Evolutionary conservation across 2,113 vertebrate genomes (phyloP), one percentile per base, ranked within the genome.

Genomic region (Scomber colias): DNA sequence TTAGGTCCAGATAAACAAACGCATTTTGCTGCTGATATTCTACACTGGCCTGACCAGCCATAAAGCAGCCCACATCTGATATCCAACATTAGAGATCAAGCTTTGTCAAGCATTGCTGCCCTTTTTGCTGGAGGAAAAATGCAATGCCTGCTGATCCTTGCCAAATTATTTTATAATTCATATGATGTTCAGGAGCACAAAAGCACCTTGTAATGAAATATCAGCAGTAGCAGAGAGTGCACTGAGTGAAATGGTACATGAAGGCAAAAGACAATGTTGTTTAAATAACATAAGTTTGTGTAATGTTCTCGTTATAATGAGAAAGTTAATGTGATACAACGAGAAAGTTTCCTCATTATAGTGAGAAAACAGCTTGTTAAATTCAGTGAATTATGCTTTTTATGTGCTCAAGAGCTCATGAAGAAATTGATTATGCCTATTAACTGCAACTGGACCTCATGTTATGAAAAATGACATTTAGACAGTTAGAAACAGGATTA

Each of bases 101-200:
- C 66, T 72, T 71, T 63, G 49, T 56, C 19, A 71, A 61, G 64
- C 48, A 30, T 15, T 69, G 61, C 46, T 65, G 75, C 21, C 21
- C 48, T 49, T 5, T 44, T 24, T 57, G 17, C 73, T 59, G 30
- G 12, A 68, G 67, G 45, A 73, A 57, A 59, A 77, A 48, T 50
- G 19, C 57, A 63, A 40, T 24, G 45, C 19, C 46, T 5, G 15
- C 45, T 60, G 27, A 30, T 71, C 15, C 48, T 15, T 51, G 15
- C 17, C 35, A 74, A 24, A 71, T 81, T 9, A 64, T 35, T 54
- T 73, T 9, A 59, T 44, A 45, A 69, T 74, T 75, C 76, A 86
- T 66, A 35, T 79, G 63, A 71, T 21, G 45, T 40, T 56, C 53
- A 64, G 19, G 15, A 70, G 21, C 64, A 48, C 44, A 71, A 27